A percentile compares a stretch with the other conserved stretches of the same genome.
Conservation (phyloP, 2,888 invertebrate genomes). For the Eristalis arbustorum region DNA sequence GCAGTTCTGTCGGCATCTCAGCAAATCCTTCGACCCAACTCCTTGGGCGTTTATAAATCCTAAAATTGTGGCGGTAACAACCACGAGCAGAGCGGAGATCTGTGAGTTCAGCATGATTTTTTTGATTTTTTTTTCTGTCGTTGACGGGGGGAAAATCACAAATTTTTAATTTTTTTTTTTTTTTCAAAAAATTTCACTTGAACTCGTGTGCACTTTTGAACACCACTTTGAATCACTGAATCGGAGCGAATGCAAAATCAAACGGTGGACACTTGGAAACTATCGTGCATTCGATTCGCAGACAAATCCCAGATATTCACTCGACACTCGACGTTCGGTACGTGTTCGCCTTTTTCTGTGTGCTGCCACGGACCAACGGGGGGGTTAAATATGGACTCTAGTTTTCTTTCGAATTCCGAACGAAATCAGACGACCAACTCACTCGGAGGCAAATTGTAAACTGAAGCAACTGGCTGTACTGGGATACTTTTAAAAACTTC, state of each 20-base stretch:
- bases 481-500: slow-evolving; percentile 73
- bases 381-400: neutral
- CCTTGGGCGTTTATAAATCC: slow-evolving; percentile 68
- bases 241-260: neutral
- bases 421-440: slow-evolving; percentile 65
- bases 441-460: slow-evolving; percentile 72
- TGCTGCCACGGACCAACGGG: slow-evolving; percentile 1
- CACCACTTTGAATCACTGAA: slow-evolving; percentile 12
- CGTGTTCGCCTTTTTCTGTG: slow-evolving; percentile 10
- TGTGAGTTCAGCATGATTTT: slow-evolving; percentile 52
- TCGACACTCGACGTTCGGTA: slow-evolving; percentile 38
- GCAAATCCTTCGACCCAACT: slow-evolving; percentile 77
- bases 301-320: neutral
- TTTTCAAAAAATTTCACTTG: neutral
- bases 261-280: slow-evolving; percentile 9
- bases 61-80: slow-evolving; percentile 56
- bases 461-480: slow-evolving; percentile 75
- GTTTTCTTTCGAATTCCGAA: slow-evolving; percentile 24
- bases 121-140: neutral
- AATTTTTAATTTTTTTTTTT: slow-evolving; percentile 14
- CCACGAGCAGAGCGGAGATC: slow-evolving; percentile 36
- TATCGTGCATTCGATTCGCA: slow-evolving; percentile 1
- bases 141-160: neutral
- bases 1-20: slow-evolving; percentile 79
- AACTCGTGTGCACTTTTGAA: slow-evolving; percentile 13